Base-by-base conservation (phyloP, 2,113 vertebrate species). In the Pavo muticus region DNA sequence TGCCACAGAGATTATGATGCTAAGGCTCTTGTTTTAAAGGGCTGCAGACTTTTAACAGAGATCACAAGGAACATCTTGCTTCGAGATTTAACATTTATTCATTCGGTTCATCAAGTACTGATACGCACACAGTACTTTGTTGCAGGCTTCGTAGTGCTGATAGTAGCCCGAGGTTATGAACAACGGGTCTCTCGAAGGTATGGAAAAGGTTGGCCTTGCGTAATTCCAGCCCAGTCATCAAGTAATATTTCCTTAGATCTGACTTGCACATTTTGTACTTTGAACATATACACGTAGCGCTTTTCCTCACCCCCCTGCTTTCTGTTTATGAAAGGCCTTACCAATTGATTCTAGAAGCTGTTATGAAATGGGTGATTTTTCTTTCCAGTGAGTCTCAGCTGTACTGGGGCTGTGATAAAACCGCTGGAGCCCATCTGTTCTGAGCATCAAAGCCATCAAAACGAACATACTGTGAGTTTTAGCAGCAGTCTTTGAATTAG, bases 71-170 rank as follows among this genome's bases (percentile, higher is more conserved):
- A 89, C 48, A 74, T 68, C 20, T 14, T 84, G 37, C 82, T 92
- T 65, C 93, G 79, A 93, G 57, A 95, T 94, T 96, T 94, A 94
- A 39, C 80, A 88, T 94, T 87, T 96, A 84, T 80, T 87, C 94
- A 80, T 93, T 74, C 82, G 56, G 45, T 78, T 95, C 71, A 94
- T 95, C 81, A 95, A 72, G 48, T 84, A 37, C 81, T 69, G 93
- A 87, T 90, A 82, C n/a, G 83, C 87, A 61, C 90, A 61, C 20
- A 90, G 67, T 75, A 80, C 96, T 96, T 96, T 97, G 88, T 94
- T 96, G 94, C 70, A 89, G 78, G 80, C 56, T 72, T 93, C 84
- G 90, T 64, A 76, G 80, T 67, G 80, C 83, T 96, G 77, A n/a
- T 47, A 92, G 52, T 91, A 93, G 84, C 91, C 85, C 0, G 78